Base-by-base conservation (phyloP, 2,113 vertebrate species). In the Manacus vitellinus region DNA sequence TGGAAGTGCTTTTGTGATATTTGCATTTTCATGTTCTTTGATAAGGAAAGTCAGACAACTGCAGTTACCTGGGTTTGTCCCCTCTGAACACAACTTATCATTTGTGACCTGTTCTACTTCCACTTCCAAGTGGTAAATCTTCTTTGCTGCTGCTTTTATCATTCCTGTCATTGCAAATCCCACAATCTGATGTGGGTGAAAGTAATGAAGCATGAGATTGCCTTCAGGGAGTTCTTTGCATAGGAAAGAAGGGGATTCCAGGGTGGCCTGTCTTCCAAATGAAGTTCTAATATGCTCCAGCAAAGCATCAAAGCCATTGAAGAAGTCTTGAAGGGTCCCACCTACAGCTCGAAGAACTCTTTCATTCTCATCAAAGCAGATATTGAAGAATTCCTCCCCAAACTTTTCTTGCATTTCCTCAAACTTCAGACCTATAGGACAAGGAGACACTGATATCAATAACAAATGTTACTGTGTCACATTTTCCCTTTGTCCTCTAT, bases 261-360 rank as follows among this genome's bases (percentile, higher is more conserved):
- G 97, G 28, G 99, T 98, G 86, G 98, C 99, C 62, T 99, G 98
- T 89, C 98, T 99, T 92, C 99, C 99, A 43, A 99, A 99, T 73
- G 99, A 99, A 97, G 99, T 99, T 97, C 99, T 98, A 97, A 99
- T 99, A 95, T 99, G 99, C 96, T 99, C 99, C 97, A 99, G 98
- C 95, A 99, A 98, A 94, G 99, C 99, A 66, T 99, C 99, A 51
- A 99, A 99, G 95, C 99, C 99, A 81, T 99, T 99, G 97, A 99
- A 99, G 97, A 99, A 99, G 97, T 99, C 99, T 97, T 99, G 99
- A 96, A 99, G 98, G 27, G 99, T 99, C 56, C 99, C 98, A 19
- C 99, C 99, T 12, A 99, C 98, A 39, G 99, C 99, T 67, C 99
- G 98, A 75, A 99, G 99, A 67, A 99, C 99, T 87, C 99, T 97